Percentiles rank a stretch among this genome's conserved stretches.
These are phyloP conservation scores for Montifringilla adamsi DNA, from an alignment of 2,113 vertebrate species.

Conservation along the genomic window DNA sequence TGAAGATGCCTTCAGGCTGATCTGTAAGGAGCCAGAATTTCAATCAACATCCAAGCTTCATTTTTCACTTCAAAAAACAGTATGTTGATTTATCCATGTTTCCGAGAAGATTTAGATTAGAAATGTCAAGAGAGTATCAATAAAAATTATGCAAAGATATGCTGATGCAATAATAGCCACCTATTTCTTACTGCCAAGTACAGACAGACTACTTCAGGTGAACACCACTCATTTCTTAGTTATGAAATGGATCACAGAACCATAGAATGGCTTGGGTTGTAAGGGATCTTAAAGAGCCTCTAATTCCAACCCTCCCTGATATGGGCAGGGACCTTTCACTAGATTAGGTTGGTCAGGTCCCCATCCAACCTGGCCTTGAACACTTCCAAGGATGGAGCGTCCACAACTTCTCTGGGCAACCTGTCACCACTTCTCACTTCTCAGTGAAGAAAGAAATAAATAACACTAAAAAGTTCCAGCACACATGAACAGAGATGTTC, in stretches of 20 bases:
- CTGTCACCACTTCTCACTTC: not conserved
- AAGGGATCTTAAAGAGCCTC: not conserved
- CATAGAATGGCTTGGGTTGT: not conserved
- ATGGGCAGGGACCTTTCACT: not conserved
- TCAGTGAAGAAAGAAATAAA: not conserved
- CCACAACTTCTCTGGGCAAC: not conserved
- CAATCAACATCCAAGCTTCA: not conserved
- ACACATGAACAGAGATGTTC: not conserved
- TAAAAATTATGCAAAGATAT: not conserved
- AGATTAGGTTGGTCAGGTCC: not conserved
- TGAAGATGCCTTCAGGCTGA: not conserved
- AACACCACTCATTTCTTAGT: not conserved
- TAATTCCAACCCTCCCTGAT: not conserved
- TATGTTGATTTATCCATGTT: not conserved
- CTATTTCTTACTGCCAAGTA: not conserved
- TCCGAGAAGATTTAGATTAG: not conserved
- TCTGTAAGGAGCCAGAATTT: not conserved
- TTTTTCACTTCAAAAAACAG: not conserved
- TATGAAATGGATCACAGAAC: not conserved
- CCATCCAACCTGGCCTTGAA: not conserved
- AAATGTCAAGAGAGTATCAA: not conserved
- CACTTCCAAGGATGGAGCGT: not conserved
- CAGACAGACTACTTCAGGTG: not conserved
- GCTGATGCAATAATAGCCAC: not conserved
- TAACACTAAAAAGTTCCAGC: not conserved